Conservation (phyloP, 1,140 invertebrate species). For the Holcopasites calliopsidis region DNA sequence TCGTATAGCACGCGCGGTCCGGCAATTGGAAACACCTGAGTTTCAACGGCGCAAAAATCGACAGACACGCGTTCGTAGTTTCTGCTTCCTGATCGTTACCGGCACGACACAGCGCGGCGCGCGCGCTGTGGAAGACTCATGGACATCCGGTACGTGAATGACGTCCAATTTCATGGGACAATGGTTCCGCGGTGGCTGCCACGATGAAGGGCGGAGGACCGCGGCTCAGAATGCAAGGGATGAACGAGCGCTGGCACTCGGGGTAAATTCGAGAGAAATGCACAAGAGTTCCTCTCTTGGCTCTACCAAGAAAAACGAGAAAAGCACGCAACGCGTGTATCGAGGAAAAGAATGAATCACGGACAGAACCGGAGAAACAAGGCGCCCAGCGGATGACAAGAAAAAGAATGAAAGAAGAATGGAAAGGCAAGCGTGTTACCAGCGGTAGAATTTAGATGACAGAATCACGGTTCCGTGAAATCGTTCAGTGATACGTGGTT, state of each 20-base stretch:
- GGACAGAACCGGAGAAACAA: neutral
- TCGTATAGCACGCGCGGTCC: neutral
- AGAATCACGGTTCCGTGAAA: slow-evolving; percentile 56
- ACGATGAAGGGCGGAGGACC: slow-evolving; percentile 41
- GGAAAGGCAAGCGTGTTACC: slow-evolving; percentile 5
- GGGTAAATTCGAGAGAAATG: slow-evolving; percentile 18
- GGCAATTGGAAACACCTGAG: slow-evolving; percentile 20
- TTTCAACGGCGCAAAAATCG: slow-evolving; percentile 18
- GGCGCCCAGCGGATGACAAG: neutral
- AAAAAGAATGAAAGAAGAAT: neutral
- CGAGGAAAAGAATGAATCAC: neutral
- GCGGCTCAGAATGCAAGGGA: neutral
- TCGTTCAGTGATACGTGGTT: slow-evolving; percentile 39
- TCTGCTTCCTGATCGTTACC: slow-evolving; percentile 42
- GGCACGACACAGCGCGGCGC: slow-evolving; percentile 16
- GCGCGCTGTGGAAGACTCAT: slow-evolving; percentile 58
- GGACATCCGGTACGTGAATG: slow-evolving; percentile 66
- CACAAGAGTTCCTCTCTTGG: neutral
- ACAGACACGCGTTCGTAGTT: slow-evolving; percentile 26
- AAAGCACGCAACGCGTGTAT: neutral
- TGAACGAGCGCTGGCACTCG: neutral
- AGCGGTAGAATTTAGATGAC: slow-evolving; percentile 54
- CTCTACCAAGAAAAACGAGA: neutral
- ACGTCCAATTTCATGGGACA: slow-evolving; percentile 71
- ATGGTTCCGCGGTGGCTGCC: slow-evolving; percentile 58